Evolutionary conservation across 1,140 invertebrate species (phyloP).

Genomic region (Zaprionus ghesquierei): DNA sequence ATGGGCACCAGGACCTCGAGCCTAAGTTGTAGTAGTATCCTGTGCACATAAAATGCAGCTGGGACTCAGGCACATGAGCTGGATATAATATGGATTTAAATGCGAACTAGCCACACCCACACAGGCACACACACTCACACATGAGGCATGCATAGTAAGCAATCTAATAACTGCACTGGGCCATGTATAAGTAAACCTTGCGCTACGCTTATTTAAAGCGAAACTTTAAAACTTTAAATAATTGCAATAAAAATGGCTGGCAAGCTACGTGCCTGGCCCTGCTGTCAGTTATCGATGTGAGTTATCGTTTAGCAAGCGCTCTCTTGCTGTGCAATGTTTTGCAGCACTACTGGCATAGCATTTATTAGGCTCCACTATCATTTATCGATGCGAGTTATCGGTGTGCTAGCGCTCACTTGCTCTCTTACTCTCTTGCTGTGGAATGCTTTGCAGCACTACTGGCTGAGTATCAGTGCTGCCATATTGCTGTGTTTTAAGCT

Average conservation of each 20-base stretch:
- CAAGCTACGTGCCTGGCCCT: background rate
- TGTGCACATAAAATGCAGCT: slow-evolving; percentile 64
- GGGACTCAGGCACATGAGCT: slow-evolving; percentile 53
- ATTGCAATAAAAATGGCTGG: background rate
- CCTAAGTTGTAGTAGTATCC: background rate
- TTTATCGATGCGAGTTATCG: no score
- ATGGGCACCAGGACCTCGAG: background rate
- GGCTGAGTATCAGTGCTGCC: no score
- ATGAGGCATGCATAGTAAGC: background rate
- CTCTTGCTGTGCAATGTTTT: background rate
- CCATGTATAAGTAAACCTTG: slow-evolving; percentile 25
- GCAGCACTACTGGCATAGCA: background rate
- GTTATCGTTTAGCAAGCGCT: background rate
- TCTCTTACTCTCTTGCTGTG: no score
- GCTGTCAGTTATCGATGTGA: background rate
- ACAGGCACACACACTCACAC: background rate
- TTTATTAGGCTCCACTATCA: no score
- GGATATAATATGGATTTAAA: slow-evolving; percentile 38
- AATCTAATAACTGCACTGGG: slow-evolving; percentile 48
- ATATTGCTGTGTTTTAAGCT: no score
- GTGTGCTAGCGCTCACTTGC: no score
- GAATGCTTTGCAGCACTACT: no score
- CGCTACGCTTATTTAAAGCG: background rate
- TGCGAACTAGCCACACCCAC: background rate
- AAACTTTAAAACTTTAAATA: background rate